These are phyloP conservation scores for Phataginus tricuspis DNA, from an alignment of 2,797 vertebrate genomes.

Conservation along the genomic window DNA sequence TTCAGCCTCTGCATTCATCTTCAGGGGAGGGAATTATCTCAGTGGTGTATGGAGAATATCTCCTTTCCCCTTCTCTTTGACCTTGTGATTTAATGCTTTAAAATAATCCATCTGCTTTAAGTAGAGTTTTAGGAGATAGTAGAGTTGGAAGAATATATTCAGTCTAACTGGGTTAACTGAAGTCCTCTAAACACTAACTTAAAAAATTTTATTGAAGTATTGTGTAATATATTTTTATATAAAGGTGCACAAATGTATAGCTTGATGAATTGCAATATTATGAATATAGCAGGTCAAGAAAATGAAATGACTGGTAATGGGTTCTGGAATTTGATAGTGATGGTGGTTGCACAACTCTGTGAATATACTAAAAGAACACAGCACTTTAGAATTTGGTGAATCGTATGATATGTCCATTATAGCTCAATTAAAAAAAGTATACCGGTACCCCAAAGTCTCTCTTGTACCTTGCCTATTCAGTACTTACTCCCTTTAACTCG, in stretches of 20 bases:
- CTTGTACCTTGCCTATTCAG: background rate
- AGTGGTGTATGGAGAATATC: background rate
- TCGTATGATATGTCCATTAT: background rate
- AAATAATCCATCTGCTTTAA: slow-evolving; percentile 21
- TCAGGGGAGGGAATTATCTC: background rate
- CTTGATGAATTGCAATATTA: slow-evolving; percentile 29
- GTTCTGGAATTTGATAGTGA: background rate
- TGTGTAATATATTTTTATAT: background rate
- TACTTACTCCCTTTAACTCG: background rate
- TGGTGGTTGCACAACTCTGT: background rate
- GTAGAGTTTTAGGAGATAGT: background rate
- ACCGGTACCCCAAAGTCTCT: background rate
- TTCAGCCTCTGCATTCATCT: background rate
- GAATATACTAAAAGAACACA: background rate
- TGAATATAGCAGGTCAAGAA: background rate
- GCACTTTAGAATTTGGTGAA: slow-evolving; percentile 5
- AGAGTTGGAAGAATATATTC: slow-evolving; percentile 30
- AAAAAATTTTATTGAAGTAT: background rate
- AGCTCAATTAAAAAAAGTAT: background rate
- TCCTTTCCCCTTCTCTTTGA: background rate
- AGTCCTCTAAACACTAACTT: slow-evolving; percentile 1
- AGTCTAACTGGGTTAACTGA: background rate
- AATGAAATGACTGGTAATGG: background rate
- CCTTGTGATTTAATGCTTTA: slow-evolving; percentile 30
- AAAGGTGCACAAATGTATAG: background rate